Evolutionary conservation across 2,797 vertebrate genomes (phyloP), one percentile per base, ranked within the genome.

Genomic region (Anguilla marmorata): DNA sequence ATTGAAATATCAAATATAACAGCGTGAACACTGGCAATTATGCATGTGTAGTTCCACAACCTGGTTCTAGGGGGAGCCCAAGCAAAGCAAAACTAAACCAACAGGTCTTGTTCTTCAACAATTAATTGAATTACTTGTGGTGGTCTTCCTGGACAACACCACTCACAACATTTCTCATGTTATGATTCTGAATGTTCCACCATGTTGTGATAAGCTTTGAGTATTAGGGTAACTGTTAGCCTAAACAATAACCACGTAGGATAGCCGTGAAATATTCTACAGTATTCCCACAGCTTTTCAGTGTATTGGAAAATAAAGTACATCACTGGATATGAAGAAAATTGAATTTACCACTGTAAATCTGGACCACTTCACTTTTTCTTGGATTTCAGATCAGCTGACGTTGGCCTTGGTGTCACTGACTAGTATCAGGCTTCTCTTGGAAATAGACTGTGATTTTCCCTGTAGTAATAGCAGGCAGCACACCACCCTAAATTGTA

Each of bases 1-100:
- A 92, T 90, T 90, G 87, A 85, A 90, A 92, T 90, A 90, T 89
- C 89, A 91, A 89, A 90, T 88, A 90, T 82, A 86, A 90, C 79
- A 85, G 85, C 87, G 50, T 84, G 86, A 90, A 90, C 74, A 76
- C 89, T 88, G 88, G 56, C 52, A 48, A 89, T 91, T 90, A 89
- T 89, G 84, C 88, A 24, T 63, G 56, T 74, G 90, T 85, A 86
- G 88, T 90, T 90, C 87, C 89, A 41, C 41, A 48, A 52, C 45
- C 27, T 87, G 79, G 74, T 86, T 86, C 52, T 86, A 90, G 82
- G 72, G 54, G 69, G 88, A 27, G 87, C 88, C 54, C 80, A 86
- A 82, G 41, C 66, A 79, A 72, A 66, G 52, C 6, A 56, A 56
- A 50, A 52, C 82, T 41, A 86, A 69, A 74, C n/a, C 14, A 12